These are phyloP conservation scores for Athalia rosae DNA, from an alignment of 2,888 invertebrate genomes.

Conservation along the genomic window DNA sequence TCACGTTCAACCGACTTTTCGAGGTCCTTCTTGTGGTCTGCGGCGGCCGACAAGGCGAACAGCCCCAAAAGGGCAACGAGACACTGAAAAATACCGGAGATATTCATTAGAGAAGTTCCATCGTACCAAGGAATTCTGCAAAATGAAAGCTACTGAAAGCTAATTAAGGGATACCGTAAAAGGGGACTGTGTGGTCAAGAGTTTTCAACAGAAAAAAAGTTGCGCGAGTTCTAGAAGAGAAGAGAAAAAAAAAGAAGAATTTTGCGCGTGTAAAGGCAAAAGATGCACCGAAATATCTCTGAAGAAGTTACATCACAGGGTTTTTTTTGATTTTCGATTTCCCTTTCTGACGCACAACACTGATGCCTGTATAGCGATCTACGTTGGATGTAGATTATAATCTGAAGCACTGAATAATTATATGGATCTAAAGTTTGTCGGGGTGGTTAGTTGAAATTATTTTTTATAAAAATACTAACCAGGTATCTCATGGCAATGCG, in stretches of 20 bases:
- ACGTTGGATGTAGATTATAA: background rate
- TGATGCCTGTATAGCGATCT: too few relatives aligned
- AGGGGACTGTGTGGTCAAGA: too few relatives aligned
- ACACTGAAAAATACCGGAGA: slow-evolving; percentile 35
- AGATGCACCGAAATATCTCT: too few relatives aligned
- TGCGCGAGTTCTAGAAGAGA: too few relatives aligned
- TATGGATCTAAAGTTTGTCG: background rate
- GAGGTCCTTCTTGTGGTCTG: slow-evolving; percentile 58
- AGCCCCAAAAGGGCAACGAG: slow-evolving; percentile 45
- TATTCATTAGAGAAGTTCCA: background rate
- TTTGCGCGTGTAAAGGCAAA: too few relatives aligned
- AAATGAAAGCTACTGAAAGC: background rate
- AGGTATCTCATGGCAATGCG: slow-evolving; percentile 60
- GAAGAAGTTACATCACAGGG: too few relatives aligned
- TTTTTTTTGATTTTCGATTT: too few relatives aligned
- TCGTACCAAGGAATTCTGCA: background rate
- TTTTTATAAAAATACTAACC: slow-evolving; percentile 58
- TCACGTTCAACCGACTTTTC: slow-evolving; percentile 69
- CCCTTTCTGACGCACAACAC: too few relatives aligned
- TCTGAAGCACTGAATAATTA: background rate
- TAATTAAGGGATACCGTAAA: background rate
- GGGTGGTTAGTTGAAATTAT: background rate
- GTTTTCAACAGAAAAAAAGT: too few relatives aligned
- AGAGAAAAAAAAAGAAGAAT: too few relatives aligned
- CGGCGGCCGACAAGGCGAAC: slow-evolving; percentile 47